Base-by-base conservation (phyloP, 2,797 vertebrate genomes). In the Taeniopygia guttata region DNA sequence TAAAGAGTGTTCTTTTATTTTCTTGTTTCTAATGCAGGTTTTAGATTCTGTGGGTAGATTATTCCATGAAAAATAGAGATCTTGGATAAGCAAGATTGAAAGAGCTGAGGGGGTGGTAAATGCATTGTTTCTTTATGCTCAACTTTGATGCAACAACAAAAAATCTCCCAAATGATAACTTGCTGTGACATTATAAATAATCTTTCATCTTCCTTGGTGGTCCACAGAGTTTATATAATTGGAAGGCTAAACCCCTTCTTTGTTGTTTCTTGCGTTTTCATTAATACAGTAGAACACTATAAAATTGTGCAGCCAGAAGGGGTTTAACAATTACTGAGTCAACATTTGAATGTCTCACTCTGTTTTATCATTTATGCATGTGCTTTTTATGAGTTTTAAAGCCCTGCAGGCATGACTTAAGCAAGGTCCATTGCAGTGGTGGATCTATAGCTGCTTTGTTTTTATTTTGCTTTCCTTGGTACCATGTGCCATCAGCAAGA, bases 121-220 rank as follows among this genome's bases (percentile, higher is more conserved):
- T 63, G 70, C 73, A 87, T 96, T 97, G 84, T 96, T 97, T 93
- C 92, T 97, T 96, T 86, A 63, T 94, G 84, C 88, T 96, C 94
- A 93, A 83, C 88, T 97, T 94, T 73, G 70, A 89, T 96, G 91
- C 92, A 97, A 95, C 82, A 95, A 94, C 89, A 96, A 90, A 87
- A 91, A 96, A 66, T 84, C 70, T 77, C 93, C 90, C 80, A 93
- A 87, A 88, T 97, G 95, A 97, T 97, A 96, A 97, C 96, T 97
- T 81, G 63, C 96, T 95, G 92, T 91, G 81, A 91, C 95, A 92
- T 97, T 96, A 90, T 96, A 96, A 97, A 96, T 97, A 93, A 97
- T 97, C 96, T 97, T 97, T 97, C 91, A 96, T 97, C 97, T 96
- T 97, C 97, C 95, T 96, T 96, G 98, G 97, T 98, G 97, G 97